Evolutionary conservation across 1,140 invertebrate genomes (phyloP).

Genomic region (Drosophila santomea): DNA sequence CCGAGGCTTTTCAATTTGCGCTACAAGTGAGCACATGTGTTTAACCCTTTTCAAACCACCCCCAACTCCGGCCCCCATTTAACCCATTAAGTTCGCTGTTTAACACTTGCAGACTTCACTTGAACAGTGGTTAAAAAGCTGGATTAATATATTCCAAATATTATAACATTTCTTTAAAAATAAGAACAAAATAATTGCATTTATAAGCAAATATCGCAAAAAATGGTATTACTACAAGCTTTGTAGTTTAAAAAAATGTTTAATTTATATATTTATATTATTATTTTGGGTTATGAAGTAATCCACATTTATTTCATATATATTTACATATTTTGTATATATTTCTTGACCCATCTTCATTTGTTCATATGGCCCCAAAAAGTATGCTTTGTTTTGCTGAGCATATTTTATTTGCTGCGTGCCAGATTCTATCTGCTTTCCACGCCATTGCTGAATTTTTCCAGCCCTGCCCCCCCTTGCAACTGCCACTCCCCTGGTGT

Average conservation of each 20-base stretch:
- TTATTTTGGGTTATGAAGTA: too few relatives aligned
- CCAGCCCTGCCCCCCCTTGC: background rate
- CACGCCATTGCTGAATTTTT: slow-evolving; percentile 53
- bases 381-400: slow-evolving; percentile 46
- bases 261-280: too few relatives aligned
- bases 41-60: slow-evolving; percentile 16
- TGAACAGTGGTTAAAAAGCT: too few relatives aligned
- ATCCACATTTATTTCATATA: too few relatives aligned
- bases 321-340: too few relatives aligned
- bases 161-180: too few relatives aligned
- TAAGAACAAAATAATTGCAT: too few relatives aligned
- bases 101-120: background rate
- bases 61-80: background rate
- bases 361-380: slow-evolving; percentile 38
- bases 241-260: too few relatives aligned
- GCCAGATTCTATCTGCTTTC: slow-evolving; percentile 69
- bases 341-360: slow-evolving; percentile 5
- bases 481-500: background rate
- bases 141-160: too few relatives aligned
- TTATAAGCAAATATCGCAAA: too few relatives aligned
- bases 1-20: slow-evolving; percentile 31
- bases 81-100: slow-evolving; percentile 13
- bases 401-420: slow-evolving; percentile 49
- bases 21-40: slow-evolving; percentile 70
- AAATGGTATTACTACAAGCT: too few relatives aligned